Conservation (phyloP, 2,797 vertebrate species). For the Clamator glandarius region DNA sequence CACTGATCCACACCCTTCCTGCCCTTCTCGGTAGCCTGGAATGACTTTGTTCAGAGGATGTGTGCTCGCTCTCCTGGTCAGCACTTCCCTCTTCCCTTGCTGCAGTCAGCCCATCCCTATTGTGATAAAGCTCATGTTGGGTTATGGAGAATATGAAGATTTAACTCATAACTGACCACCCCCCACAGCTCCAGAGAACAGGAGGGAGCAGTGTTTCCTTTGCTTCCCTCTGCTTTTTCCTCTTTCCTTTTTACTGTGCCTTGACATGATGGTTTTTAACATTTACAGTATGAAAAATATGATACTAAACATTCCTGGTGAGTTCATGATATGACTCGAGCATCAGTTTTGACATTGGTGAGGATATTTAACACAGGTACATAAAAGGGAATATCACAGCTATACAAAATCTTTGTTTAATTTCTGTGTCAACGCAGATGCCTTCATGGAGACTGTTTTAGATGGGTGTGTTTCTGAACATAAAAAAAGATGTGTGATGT, state of each 20-base stretch:
- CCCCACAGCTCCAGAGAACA: neutral
- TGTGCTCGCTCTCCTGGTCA: neutral
- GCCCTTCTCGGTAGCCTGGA: neutral
- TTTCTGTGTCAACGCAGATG: neutral
- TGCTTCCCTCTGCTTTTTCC: neutral
- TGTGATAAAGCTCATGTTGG: neutral
- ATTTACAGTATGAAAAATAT: neutral
- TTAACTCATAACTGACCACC: neutral
- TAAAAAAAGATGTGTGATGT: neutral
- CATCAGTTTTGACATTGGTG: neutral
- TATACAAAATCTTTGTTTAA: neutral
- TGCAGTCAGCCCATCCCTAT: neutral
- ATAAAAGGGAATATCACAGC: neutral
- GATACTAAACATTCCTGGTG: neutral
- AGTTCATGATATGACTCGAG: neutral
- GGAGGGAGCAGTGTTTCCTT: conserved; percentile 12
- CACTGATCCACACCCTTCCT: neutral
- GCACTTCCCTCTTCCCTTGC: neutral
- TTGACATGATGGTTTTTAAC: neutral
- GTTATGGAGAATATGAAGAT: neutral
- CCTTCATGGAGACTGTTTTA: neutral
- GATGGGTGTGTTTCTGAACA: neutral
- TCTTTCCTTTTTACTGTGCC: neutral
- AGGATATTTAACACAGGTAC: neutral
- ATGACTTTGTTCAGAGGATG: neutral